Conservation (phyloP, 1,140 invertebrate genomes). For the Sitophilus oryzae region DNA sequence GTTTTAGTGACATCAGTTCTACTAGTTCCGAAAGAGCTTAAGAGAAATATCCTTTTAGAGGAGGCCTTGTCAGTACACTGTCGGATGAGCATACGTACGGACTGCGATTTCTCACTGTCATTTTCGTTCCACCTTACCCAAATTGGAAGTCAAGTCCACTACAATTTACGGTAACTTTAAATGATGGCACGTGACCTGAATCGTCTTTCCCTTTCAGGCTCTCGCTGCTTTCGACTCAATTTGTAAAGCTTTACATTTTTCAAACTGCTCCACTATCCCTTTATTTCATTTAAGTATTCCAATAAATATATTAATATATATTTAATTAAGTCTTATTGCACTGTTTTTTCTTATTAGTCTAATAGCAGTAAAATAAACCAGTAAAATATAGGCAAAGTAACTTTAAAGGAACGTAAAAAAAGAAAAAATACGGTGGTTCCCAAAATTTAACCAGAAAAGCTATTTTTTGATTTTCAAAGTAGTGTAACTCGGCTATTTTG, state of each 20-base stretch:
- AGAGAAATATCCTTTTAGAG: constrained; percentile 14
- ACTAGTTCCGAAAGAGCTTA: constrained; percentile 11
- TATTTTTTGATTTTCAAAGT: no score
- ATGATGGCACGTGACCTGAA: constrained; percentile 33
- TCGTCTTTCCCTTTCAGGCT: constrained; percentile 8
- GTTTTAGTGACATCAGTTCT: background rate
- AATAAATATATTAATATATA: no score
- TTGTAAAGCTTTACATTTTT: constrained; percentile 5
- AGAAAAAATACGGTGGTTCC: no score
- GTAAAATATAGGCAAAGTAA: no score
- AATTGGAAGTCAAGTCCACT: constrained; percentile 33
- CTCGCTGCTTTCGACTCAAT: no score
- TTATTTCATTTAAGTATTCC: no score
- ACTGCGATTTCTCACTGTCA: constrained; percentile 38
- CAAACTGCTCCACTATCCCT: background rate
- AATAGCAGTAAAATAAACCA: no score
- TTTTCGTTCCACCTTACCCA: constrained; percentile 30
- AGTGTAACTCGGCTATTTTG: no score
- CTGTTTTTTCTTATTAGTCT: no score
- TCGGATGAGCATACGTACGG: constrained; percentile 29
- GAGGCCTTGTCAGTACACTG: constrained; percentile 32
- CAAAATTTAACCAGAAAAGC: no score
- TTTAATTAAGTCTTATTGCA: no score
- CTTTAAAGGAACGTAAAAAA: no score
- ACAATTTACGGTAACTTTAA: constrained; percentile 31